Conservation (phyloP, 1,140 invertebrate genomes). For the Galleria mellonella region DNA sequence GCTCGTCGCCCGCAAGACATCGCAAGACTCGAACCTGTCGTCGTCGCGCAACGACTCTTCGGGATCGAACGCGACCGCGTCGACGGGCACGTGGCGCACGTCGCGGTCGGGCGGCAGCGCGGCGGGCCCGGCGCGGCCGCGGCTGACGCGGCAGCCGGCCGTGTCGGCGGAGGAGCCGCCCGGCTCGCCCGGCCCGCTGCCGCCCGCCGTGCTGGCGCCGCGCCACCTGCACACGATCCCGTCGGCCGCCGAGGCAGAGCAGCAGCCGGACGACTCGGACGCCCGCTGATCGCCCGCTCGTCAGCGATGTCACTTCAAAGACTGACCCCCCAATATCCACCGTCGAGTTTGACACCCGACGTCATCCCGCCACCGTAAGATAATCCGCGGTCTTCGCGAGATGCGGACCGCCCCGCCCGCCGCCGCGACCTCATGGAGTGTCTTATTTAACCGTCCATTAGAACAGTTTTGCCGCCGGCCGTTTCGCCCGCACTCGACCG, state of each 20-base stretch:
- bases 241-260: slow-evolving; percentile 86
- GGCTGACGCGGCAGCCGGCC: slow-evolving; percentile 84
- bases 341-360: neutral
- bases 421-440: slow-evolving; percentile 7
- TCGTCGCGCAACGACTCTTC: slow-evolving; percentile 92
- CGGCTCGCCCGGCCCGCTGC: slow-evolving; percentile 72
- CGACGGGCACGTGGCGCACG: slow-evolving; percentile 89
- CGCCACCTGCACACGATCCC: slow-evolving; percentile 84
- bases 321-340: neutral
- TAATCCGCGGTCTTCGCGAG: too few species aligned
- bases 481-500: neutral
- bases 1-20: slow-evolving; percentile 91
- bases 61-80: slow-evolving; percentile 88
- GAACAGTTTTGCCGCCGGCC: slow-evolving; percentile 5
- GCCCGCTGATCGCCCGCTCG: slow-evolving; percentile 18
- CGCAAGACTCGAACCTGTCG: slow-evolving; percentile 91
- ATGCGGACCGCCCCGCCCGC: neutral
- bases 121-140: slow-evolving; percentile 76
- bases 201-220: slow-evolving; percentile 76
- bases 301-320: neutral
- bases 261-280: slow-evolving; percentile 79
- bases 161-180: slow-evolving; percentile 82
- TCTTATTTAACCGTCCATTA: slow-evolving; percentile 33
- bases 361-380: neutral
- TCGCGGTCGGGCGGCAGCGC: slow-evolving; percentile 82